A percentile compares a stretch with the other conserved stretches of the same genome.
phyloP scores from a whole-genome alignment of 2,797 vertebrate genomes.

The Siniperca scherzeri region DNA sequence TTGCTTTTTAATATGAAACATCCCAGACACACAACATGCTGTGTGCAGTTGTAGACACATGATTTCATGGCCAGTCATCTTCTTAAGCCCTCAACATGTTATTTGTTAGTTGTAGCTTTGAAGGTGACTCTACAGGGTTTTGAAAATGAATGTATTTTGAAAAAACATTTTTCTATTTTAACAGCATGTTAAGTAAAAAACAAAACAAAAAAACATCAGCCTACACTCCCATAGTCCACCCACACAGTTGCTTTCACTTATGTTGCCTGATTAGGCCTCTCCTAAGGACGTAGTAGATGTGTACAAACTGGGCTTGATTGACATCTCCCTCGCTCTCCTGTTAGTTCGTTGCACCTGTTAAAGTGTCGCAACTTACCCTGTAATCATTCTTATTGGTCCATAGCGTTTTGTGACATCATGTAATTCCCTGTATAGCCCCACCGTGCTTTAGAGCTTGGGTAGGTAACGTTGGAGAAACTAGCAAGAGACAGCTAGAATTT shows the following conservation, averaged over 20 bases:
- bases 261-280: no score
- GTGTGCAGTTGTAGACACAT: not conserved
- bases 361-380: no score
- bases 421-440: not conserved
- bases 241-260: not conserved
- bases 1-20: conserved; percentile 3
- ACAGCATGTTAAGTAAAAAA: not conserved
- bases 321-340: not conserved
- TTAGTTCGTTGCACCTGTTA: not conserved
- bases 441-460: not conserved
- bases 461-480: no score
- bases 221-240: not conserved
- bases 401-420: not conserved
- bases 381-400: not conserved
- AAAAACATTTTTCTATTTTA: not conserved
- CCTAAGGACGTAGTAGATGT: not conserved
- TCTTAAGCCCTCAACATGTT: not conserved
- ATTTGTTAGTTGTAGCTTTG: not conserved
- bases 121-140: not conserved
- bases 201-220: no score
- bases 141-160: not conserved
- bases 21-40: conserved; percentile 5
- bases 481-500: no score
- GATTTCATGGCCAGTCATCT: not conserved
- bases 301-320: not conserved